Base-by-base conservation (phyloP, 2,888 invertebrate species). In the Drosophila anomelani region DNA sequence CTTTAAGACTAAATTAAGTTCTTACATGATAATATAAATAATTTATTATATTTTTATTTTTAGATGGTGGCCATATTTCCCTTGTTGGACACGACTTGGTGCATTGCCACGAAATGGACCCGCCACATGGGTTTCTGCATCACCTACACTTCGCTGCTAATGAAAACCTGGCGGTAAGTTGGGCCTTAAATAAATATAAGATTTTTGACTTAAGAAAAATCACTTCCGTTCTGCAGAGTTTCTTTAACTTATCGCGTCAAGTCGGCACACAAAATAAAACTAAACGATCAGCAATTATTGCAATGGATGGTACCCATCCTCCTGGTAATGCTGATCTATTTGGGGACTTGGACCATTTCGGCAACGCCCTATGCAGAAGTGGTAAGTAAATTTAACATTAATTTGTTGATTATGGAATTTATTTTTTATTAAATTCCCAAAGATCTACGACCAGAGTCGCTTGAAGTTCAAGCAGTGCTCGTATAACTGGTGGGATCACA, bases 401-500 rank as follows among this genome's bases (percentile, higher is more conserved):
- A 5, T 15, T 29, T 10, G 6, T 17, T 32, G 0, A 46, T 5
- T 15, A 17, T 23, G 1, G 5, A 0, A 26, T 2, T 36, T 6
- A 10, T 41, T 9, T 61, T 55, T 7, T 79, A 0, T 51, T 15
- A 1, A 6, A 15, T 51, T 20, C 3, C 1, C 34, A 23, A 51
- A 95, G 94, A 97, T 97, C 80, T 94, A 94, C 67, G 96, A 97
- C 90, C 95, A 95, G 80, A 93, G 94, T 80, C 96, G 95, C 59
- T 93, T 98, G 73, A 96, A 96, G 91, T 98, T 98, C 93, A 96
- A 96, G 90, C 97, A 97, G 90, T 98, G 98, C 93, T 95, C 95
- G 38, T 97, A 96, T 92, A 97, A 97, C 89, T 98, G 97, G 97
- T 98, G 98, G 98, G 97, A 97, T 94, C 98, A 98, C 92, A 97